These are phyloP conservation scores for Sebastes fasciatus DNA, from an alignment of 2,113 vertebrate species.

Conservation along the genomic window DNA sequence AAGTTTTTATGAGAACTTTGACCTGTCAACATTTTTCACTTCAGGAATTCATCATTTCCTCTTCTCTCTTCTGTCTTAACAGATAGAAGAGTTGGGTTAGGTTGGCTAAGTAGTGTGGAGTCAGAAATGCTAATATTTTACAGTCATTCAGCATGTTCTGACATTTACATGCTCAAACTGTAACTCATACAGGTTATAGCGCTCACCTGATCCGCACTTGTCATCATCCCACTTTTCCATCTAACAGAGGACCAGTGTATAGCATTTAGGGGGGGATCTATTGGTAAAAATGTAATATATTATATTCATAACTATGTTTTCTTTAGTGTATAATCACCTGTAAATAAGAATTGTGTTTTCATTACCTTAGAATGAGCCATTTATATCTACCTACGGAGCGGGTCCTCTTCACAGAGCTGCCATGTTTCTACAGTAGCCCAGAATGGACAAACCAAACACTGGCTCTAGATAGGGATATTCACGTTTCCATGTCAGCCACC, in stretches of 20 bases:
- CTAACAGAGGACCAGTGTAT: neutral
- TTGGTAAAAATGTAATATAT: too few relatives aligned
- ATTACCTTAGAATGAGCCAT: too few relatives aligned
- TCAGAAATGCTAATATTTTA: neutral
- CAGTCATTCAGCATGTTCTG: neutral
- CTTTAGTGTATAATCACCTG: too few relatives aligned
- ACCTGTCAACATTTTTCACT: conserved; percentile 15
- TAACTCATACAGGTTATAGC: neutral
- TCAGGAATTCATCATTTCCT: conserved; percentile 1
- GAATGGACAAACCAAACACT: too few relatives aligned
- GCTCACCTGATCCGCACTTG: neutral
- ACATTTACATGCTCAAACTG: neutral
- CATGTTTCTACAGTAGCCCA: too few relatives aligned
- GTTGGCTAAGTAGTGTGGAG: neutral
- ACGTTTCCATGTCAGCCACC: too few relatives aligned
- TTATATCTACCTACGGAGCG: too few relatives aligned
- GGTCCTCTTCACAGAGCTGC: too few relatives aligned
- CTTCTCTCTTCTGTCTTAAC: neutral
- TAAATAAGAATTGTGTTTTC: too few relatives aligned
- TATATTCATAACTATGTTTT: too few relatives aligned
- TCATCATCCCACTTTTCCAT: neutral
- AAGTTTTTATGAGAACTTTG: conserved; percentile 48
- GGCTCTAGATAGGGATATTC: too few relatives aligned
- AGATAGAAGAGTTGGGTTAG: neutral
- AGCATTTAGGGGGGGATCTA: too few relatives aligned